phyloP scores from a whole-genome alignment of 2,113 vertebrate species.

The Gallinago media region DNA sequence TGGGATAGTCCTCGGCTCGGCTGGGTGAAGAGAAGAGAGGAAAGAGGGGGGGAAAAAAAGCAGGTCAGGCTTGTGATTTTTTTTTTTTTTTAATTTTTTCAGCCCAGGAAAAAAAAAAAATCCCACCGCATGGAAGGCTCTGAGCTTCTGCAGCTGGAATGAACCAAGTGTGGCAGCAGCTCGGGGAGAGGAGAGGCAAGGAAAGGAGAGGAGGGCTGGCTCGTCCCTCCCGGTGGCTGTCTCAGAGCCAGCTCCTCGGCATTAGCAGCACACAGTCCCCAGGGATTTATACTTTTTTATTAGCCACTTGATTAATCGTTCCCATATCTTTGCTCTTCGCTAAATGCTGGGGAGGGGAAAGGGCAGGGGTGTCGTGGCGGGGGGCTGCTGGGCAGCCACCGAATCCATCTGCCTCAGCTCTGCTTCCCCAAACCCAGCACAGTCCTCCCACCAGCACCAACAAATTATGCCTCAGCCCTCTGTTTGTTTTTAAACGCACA shows the following conservation, averaged over 20 bases:
- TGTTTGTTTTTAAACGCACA: not conserved
- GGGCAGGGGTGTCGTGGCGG: not conserved
- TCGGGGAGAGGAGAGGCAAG: constrained; percentile 64
- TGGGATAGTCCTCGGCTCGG: constrained; percentile 51
- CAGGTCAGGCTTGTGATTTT: constrained; percentile 72
- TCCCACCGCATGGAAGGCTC: constrained; percentile 87
- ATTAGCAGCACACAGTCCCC: constrained; percentile 26
- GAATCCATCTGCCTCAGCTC: not conserved
- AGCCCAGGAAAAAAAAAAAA: constrained; percentile 82
- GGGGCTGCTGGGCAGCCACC: not conserved
- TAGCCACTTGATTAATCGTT: constrained; percentile 49
- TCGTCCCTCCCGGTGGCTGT: constrained; percentile 62
- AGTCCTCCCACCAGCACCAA: not conserved
- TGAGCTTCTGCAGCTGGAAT: constrained; percentile 91
- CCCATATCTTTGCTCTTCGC: not conserved
- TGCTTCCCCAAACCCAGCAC: not conserved
- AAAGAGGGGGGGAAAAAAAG: not conserved
- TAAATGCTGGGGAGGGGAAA: not conserved
- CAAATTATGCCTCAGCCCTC: not conserved
- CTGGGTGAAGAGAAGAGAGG: constrained; percentile 43
- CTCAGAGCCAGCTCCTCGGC: constrained; percentile 56
- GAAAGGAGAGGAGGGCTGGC: constrained; percentile 61
- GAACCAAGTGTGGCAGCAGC: constrained; percentile 87
- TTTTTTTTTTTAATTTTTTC: constrained; percentile 68
- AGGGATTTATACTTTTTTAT: constrained; percentile 59